These are phyloP conservation scores for Piscicola geometra DNA, from an alignment of 2,888 invertebrate genomes.

Conservation along the genomic window DNA sequence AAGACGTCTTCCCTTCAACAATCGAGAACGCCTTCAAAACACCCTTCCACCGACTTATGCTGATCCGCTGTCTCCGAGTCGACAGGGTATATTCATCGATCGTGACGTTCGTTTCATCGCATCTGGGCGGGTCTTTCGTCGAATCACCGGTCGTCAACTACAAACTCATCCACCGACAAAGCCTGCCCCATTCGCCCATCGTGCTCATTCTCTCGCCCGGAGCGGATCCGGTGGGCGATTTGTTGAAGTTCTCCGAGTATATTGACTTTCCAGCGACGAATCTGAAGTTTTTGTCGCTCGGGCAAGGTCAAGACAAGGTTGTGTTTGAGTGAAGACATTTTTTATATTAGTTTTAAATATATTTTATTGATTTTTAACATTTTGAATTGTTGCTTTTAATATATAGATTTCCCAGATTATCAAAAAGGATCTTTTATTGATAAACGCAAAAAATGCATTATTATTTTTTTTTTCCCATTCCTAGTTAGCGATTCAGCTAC, in stretches of 20 bases:
- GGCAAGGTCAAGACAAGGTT: slow-evolving; percentile 58
- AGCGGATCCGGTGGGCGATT: slow-evolving; percentile 57
- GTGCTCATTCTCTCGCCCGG: slow-evolving; percentile 58
- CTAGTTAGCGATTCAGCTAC: slow-evolving; percentile 64
- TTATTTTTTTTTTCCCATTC: slow-evolving; percentile 13
- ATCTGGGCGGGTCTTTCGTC: slow-evolving; percentile 77
- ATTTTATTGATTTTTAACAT: too few relatives aligned
- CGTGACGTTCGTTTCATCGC: slow-evolving; percentile 65
- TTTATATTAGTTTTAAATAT: too few relatives aligned
- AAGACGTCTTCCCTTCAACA: slow-evolving; percentile 65
- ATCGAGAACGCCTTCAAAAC: slow-evolving; percentile 62
- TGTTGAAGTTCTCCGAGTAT: slow-evolving; percentile 57
- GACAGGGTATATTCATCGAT: slow-evolving; percentile 83
- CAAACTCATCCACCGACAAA: slow-evolving; percentile 78
- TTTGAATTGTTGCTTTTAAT: too few relatives aligned
- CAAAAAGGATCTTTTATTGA: too few relatives aligned
- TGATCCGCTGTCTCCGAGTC: slow-evolving; percentile 80
- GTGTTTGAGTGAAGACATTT: too few relatives aligned
- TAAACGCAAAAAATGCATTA: not conserved
- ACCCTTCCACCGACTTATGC: slow-evolving; percentile 69
- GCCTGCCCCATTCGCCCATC: slow-evolving; percentile 64
- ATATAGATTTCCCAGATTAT: too few relatives aligned
- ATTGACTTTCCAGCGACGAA: slow-evolving; percentile 56
- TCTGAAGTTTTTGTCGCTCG: slow-evolving; percentile 57
- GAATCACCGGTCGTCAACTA: slow-evolving; percentile 81